Percentiles rank a stretch among this genome's conserved stretches.
Evolutionary conservation across 2,113 vertebrate genomes (phyloP).

Genomic region (Pseudorasbora parva): DNA sequence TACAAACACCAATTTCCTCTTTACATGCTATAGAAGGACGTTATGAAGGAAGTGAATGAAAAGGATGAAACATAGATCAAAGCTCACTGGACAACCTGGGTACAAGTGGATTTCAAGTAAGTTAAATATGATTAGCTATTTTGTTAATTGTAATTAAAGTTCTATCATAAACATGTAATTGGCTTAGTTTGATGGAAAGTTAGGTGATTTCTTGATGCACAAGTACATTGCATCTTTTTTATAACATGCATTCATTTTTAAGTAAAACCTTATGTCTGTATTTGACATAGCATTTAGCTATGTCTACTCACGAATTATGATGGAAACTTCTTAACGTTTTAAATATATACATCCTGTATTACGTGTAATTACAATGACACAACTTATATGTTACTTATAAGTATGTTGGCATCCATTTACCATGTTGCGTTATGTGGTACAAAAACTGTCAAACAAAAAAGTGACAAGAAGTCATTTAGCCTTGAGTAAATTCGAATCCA

Average conservation of each 20-base stretch:
- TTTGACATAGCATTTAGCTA: background rate
- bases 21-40: slow-evolving; percentile 11
- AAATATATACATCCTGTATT: no score
- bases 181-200: background rate
- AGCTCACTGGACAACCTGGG: background rate
- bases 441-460: no score
- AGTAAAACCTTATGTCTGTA: no score
- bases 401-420: no score
- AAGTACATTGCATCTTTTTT: background rate
- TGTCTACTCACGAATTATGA: background rate
- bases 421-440: no score
- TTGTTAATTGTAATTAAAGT: background rate
- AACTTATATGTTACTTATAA: no score
- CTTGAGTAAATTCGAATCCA: background rate
- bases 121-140: slow-evolving; percentile 4
- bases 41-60: slow-evolving; percentile 5
- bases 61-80: background rate
- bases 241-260: background rate
- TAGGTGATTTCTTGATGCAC: background rate
- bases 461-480: no score
- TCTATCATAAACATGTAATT: background rate
- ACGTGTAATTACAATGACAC: no score
- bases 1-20: slow-evolving; percentile 22
- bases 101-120: slow-evolving; percentile 13
- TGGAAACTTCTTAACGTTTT: background rate